Evolutionary conservation across 2,113 vertebrate species (phyloP).

Genomic region (Alethe diademata): DNA sequence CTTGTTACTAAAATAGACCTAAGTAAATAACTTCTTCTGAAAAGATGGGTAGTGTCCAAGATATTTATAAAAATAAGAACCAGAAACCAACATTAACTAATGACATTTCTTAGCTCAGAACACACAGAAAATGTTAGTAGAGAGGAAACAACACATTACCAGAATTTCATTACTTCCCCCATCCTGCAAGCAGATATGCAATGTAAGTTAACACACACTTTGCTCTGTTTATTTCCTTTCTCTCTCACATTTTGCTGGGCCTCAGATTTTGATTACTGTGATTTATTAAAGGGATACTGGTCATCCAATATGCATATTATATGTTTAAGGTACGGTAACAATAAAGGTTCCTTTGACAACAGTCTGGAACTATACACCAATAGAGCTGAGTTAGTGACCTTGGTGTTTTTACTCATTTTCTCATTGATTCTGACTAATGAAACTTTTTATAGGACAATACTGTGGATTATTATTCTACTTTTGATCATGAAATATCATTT

Average conservation of each 20-base stretch:
- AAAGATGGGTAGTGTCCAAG: neutral
- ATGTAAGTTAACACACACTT: neutral
- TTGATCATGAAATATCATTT: neutral
- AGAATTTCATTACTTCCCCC: neutral
- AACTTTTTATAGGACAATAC: neutral
- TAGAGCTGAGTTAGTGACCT: neutral
- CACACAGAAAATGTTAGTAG: neutral
- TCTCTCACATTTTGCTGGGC: neutral
- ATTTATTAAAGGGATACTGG: neutral
- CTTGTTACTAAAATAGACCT: neutral
- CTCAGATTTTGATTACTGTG: neutral
- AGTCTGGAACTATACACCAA: neutral
- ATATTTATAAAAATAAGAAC: neutral
- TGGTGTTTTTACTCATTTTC: neutral
- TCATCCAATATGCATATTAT: neutral
- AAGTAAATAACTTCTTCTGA: neutral
- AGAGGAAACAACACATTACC: neutral
- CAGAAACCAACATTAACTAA: neutral
- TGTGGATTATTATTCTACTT: neutral
- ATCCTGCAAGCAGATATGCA: neutral
- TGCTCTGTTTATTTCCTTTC: neutral
- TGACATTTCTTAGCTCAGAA: neutral
- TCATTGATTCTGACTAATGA: neutral
- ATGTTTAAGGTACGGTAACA: neutral
- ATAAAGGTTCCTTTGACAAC: neutral